These are phyloP conservation scores for Nyctalus aviator DNA, from an alignment of 2,797 vertebrate genomes.

Conservation along the genomic window DNA sequence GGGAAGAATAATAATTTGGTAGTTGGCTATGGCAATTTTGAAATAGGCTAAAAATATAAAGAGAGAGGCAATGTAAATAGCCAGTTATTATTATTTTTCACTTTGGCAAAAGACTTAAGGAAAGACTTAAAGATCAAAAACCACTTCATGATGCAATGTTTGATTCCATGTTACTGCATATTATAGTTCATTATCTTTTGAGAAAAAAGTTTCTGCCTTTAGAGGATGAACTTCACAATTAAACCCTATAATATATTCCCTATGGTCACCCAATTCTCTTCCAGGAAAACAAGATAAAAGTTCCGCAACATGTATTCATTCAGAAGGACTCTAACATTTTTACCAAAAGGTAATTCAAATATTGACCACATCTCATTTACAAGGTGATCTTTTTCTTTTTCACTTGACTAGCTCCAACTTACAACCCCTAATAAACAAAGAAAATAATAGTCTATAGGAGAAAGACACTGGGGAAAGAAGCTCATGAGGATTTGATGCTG, in stretches of 20 bases:
- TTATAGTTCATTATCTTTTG: background rate
- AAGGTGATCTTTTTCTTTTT: background rate
- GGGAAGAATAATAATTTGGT: background rate
- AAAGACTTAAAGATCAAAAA: background rate
- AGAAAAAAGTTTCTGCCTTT: background rate
- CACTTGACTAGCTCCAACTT: background rate
- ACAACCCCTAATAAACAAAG: background rate
- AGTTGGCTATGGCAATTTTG: background rate
- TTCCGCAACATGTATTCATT: background rate
- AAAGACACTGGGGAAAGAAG: background rate
- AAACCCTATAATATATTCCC: background rate
- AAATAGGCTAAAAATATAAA: background rate
- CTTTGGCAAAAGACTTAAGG: background rate
- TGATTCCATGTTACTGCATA: background rate
- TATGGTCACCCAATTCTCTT: background rate
- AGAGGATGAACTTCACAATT: conserved; percentile 19
- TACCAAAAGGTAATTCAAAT: background rate
- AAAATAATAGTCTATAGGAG: background rate
- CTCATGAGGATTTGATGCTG: background rate
- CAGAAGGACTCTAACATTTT: background rate
- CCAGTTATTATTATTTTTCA: background rate
- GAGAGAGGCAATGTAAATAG: background rate
- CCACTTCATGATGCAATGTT: background rate
- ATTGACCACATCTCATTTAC: background rate
- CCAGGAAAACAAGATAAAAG: background rate